phyloP scores from a whole-genome alignment of 2,888 invertebrate species.

The Drosophila demipolita region DNA sequence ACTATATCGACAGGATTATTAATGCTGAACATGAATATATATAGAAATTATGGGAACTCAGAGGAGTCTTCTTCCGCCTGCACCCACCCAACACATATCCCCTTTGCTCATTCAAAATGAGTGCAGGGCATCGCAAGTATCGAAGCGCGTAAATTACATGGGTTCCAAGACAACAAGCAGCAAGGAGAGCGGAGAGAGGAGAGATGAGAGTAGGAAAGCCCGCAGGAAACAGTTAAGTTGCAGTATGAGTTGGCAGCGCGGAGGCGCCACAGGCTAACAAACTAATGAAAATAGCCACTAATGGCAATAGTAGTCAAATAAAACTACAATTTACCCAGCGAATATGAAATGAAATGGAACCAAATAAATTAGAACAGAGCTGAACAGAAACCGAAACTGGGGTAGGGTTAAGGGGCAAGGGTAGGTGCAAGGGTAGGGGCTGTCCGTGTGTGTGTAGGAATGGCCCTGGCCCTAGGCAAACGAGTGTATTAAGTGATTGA shows the following conservation, averaged over 20 bases:
- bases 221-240: slow-evolving; percentile 15
- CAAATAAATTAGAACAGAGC: slow-evolving; percentile 27
- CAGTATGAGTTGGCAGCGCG: slow-evolving; percentile 1
- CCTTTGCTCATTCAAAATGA: not conserved
- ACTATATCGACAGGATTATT: not conserved
- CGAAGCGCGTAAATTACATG: slow-evolving; percentile 54
- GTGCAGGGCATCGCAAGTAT: slow-evolving; percentile 11
- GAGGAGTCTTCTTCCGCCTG: not conserved
- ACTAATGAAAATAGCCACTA: slow-evolving; percentile 58
- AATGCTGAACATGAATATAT: not conserved
- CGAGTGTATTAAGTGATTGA: slow-evolving; percentile 56
- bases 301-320: slow-evolving; percentile 62
- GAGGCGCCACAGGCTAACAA: slow-evolving; percentile 21
- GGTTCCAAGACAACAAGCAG: not conserved
- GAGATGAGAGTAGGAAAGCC: not conserved
- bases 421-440: not conserved
- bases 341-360: slow-evolving; percentile 21
- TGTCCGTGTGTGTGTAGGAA: slow-evolving; percentile 6
- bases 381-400: not conserved
- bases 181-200: not conserved
- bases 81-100: not conserved
- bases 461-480: slow-evolving; percentile 56
- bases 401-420: slow-evolving; percentile 3
- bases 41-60: not conserved
- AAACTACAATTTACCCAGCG: slow-evolving; percentile 34